Conservation (phyloP, 2,113 vertebrate genomes). For the Corythaixoides concolor region DNA sequence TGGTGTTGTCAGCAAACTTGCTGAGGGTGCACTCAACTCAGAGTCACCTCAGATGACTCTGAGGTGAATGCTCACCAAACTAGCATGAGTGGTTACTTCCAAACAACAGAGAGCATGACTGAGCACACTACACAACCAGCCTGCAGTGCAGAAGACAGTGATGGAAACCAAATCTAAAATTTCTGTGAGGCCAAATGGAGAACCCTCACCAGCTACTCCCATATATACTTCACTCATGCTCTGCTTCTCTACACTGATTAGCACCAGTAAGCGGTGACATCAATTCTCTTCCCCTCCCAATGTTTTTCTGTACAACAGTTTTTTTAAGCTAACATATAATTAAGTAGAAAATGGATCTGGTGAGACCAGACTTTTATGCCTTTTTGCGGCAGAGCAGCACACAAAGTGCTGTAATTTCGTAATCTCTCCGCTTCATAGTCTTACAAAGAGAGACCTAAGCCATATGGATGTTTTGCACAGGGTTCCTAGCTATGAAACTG, state of each 20-base stretch:
- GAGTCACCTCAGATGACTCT: background rate
- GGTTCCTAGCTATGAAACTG: background rate
- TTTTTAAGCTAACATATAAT: background rate
- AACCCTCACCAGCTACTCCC: background rate
- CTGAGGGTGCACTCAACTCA: too few relatives aligned
- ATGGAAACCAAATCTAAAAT: background rate
- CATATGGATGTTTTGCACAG: background rate
- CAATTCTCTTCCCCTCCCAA: background rate
- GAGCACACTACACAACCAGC: background rate
- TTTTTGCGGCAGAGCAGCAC: background rate
- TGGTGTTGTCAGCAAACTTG: too few relatives aligned
- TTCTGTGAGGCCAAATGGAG: background rate
- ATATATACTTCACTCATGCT: background rate
- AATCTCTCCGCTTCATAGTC: fast-evolving
- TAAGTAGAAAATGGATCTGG: background rate
- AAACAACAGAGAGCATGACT: background rate
- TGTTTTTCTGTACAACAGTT: background rate
- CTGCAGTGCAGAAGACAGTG: background rate
- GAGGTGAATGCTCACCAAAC: background rate
- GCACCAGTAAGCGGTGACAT: background rate
- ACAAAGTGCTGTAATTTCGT: background rate
- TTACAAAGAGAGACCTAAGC: background rate
- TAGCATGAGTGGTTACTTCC: background rate
- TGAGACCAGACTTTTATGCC: background rate
- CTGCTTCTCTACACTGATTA: background rate